Evolutionary conservation across 1,140 invertebrate species (phyloP).

Genomic region (Brachionus paranguensis): DNA sequence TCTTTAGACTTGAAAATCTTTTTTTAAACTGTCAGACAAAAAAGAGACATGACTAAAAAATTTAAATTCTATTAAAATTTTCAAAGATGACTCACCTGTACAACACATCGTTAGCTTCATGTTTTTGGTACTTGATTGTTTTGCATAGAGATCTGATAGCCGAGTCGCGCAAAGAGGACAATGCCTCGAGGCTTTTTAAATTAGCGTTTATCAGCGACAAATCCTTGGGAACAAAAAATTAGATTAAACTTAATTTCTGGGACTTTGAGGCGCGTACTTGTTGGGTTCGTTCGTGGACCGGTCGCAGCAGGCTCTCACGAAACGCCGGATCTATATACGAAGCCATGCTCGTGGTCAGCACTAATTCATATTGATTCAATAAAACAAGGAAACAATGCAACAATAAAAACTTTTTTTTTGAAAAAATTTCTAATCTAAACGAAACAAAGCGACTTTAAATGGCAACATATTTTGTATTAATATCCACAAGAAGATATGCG

Average conservation of each 20-base stretch:
- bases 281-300: background rate
- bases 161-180: constrained; percentile 66
- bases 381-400: background rate
- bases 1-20: too few species aligned
- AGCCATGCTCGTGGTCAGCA: background rate
- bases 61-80: background rate
- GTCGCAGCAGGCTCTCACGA: constrained; percentile 8
- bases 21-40: background rate
- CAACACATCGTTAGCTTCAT: constrained; percentile 71
- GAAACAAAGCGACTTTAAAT: background rate
- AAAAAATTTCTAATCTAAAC: background rate
- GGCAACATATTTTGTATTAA: constrained; percentile 27
- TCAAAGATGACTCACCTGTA: constrained; percentile 64
- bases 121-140: constrained; percentile 67
- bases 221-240: constrained; percentile 58
- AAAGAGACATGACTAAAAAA: background rate
- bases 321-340: constrained; percentile 37
- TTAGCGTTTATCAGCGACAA: constrained; percentile 70
- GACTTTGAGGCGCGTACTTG: background rate
- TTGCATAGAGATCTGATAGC: constrained; percentile 66
- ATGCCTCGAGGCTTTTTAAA: constrained; percentile 67
- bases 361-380: background rate
- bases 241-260: background rate
- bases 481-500: constrained; percentile 25
- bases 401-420: background rate